A percentile compares a stretch with the other conserved stretches of the same genome.
phyloP scores from a whole-genome alignment of 2,888 invertebrate genomes.

The Drosophila borealis region DNA sequence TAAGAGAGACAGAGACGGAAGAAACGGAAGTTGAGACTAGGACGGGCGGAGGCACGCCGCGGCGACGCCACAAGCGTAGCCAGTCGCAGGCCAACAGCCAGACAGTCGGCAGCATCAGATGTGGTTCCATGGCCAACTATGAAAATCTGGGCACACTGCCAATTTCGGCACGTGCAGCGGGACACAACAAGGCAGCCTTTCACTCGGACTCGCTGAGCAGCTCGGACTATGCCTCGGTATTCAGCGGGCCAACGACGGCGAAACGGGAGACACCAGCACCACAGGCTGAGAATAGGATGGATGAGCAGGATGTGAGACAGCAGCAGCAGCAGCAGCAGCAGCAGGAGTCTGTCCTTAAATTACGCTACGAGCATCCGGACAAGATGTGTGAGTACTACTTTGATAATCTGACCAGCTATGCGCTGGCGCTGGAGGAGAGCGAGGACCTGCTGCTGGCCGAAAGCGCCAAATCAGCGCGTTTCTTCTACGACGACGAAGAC shows the following conservation, averaged over 20 bases:
- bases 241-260: conserved; percentile 75
- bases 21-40: conserved; percentile 14
- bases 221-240: conserved; percentile 85
- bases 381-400: conserved; percentile 82
- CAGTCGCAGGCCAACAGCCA: conserved; percentile 69
- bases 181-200: conserved; percentile 35
- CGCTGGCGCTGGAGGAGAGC: conserved; percentile 62
- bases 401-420: conserved; percentile 75
- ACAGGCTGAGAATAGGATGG: neutral
- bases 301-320: neutral
- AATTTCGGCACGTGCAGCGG: conserved; percentile 40
- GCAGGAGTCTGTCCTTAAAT: conserved; percentile 40
- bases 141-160: conserved; percentile 79
- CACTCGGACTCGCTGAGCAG: conserved; percentile 84
- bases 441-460: conserved; percentile 73
- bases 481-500: conserved; percentile 50
- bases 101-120: conserved; percentile 51
- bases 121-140: conserved; percentile 59
- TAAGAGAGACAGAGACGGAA: conserved; percentile 17
- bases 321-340: conserved; percentile 10
- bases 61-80: conserved; percentile 77
- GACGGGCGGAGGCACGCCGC: conserved; percentile 17
- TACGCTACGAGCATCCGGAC: conserved; percentile 83
- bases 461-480: conserved; percentile 64
- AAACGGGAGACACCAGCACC: neutral